A percentile compares a stretch with the other conserved stretches of the same genome.
phyloP scores from a whole-genome alignment of 2,113 vertebrate species.

The Neogobius melanostomus region DNA sequence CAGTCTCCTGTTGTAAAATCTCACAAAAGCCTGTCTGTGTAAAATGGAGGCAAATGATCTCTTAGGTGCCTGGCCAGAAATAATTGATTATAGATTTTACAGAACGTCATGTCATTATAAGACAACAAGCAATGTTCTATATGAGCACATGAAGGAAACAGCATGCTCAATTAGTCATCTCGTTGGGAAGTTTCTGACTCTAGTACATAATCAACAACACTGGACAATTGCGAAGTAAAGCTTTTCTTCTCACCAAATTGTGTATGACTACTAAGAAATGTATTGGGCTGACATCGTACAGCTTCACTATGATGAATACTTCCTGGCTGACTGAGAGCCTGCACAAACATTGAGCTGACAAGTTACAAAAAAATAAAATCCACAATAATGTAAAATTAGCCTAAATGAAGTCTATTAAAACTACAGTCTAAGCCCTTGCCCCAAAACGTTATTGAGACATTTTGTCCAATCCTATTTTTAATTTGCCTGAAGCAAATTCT shows the following conservation, averaged over 20 bases:
- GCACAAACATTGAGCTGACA: too few species aligned
- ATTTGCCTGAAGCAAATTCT: slow-evolving; percentile 4
- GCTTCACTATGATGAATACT: too few species aligned
- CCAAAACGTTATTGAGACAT: too few species aligned
- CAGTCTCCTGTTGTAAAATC: not conserved
- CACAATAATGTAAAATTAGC: too few species aligned
- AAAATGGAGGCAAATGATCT: not conserved
- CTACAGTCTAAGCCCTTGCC: too few species aligned
- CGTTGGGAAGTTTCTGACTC: not conserved
- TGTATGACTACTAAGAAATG: not conserved
- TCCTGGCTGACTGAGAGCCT: too few species aligned
- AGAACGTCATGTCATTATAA: not conserved
- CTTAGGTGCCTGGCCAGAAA: not conserved
- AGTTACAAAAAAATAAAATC: too few species aligned
- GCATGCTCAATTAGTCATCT: too few species aligned
- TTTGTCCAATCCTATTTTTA: too few species aligned
- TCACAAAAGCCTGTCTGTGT: not conserved
- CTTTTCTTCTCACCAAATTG: not conserved
- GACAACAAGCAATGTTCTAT: not conserved
- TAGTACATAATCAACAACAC: not conserved
- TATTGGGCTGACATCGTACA: not conserved
- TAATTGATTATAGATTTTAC: not conserved
- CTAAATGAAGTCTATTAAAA: too few species aligned
- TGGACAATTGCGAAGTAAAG: not conserved
- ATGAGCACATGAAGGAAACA: not conserved